Evolutionary conservation across 2,888 invertebrate species (phyloP).

Genomic region (Lasioglossum zephyrum): DNA sequence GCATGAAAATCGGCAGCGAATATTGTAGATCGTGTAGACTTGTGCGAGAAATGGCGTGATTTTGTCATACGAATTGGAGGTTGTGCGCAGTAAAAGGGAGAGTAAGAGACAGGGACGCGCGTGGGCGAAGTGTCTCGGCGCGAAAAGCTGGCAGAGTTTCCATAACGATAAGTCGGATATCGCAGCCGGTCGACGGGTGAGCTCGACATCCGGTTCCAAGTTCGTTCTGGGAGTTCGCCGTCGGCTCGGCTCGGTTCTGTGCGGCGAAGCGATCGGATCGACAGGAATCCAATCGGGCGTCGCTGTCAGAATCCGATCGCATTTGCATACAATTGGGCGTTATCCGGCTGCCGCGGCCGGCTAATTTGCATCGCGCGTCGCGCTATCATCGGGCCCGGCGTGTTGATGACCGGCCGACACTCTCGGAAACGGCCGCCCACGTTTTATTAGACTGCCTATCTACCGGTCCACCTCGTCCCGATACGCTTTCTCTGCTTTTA

Average conservation of each 20-base stretch:
- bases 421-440: constrained; percentile 41
- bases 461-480: neutral
- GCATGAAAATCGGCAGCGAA: neutral
- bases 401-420: constrained; percentile 51
- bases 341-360: constrained; percentile 64
- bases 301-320: constrained; percentile 69
- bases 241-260: constrained; percentile 4
- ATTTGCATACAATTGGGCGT: constrained; percentile 76
- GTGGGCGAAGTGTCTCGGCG: constrained; percentile 4
- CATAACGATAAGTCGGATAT: constrained; percentile 66
- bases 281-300: constrained; percentile 54
- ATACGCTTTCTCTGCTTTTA: constrained; percentile 11
- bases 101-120: no score
- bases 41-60: neutral
- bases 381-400: constrained; percentile 56
- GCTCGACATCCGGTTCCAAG: constrained; percentile 63
- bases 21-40: neutral
- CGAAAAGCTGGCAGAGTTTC: constrained; percentile 45
- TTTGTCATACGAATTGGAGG: neutral
- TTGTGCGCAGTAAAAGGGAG: neutral
- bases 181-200: constrained; percentile 13
- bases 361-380: constrained; percentile 67
- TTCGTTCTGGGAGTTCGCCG: constrained; percentile 15
- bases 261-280: constrained; percentile 46
- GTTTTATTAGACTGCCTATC: constrained; percentile 3